Base-by-base conservation (phyloP, 64 coral and sea anemone species). In the Actinia tenebrosa region DNA sequence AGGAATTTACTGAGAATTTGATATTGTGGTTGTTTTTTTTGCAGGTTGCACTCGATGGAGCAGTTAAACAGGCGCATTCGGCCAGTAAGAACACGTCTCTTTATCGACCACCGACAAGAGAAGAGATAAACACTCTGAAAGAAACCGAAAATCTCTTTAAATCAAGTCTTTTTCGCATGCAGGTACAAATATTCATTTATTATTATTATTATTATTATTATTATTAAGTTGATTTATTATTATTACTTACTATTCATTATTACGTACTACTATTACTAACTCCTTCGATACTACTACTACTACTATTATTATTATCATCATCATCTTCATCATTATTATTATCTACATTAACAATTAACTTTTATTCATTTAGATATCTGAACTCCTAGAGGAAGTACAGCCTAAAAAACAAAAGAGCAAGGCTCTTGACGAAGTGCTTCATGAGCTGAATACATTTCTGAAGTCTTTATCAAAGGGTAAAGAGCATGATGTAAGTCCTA, bases 121-220 rank as follows among this genome's bases (percentile, higher is more conserved):
- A 97, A 46, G 94, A 97, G 77, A 80, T 97, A 5, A 93, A 47
- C 64, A 56, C 88, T 25, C 47, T 97, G 1, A 97, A 97, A 80
- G 94, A 97, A 80, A 97, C 94, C 60, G 94, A 97, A 84, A 92
- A 97, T 50, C 83, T 97, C 17, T 97, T 97, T 45, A 92, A 97
- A 50, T 97, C 94, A 15, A 93, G 94, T 84, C 94, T 97, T 47
- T 90, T 97, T 62, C 91, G 91, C 62, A 92, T 97, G 91, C 94
- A 97, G 94, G 94, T 97, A 46, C 47, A 9, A 66, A 1, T n/a
- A n/a, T 66, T 23, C 0, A 14, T 14, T 66, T 20, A 66, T 9
- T 13, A n/a, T 15, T 6, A 64, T 64, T 6, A 17, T 64, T 16
- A 19, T 66, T 20, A 66, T 9, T 13, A n/a, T 15, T 6, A 64